These are phyloP conservation scores for Wiebesia pumilae DNA, from an alignment of 1,140 invertebrate genomes.

Conservation along the genomic window DNA sequence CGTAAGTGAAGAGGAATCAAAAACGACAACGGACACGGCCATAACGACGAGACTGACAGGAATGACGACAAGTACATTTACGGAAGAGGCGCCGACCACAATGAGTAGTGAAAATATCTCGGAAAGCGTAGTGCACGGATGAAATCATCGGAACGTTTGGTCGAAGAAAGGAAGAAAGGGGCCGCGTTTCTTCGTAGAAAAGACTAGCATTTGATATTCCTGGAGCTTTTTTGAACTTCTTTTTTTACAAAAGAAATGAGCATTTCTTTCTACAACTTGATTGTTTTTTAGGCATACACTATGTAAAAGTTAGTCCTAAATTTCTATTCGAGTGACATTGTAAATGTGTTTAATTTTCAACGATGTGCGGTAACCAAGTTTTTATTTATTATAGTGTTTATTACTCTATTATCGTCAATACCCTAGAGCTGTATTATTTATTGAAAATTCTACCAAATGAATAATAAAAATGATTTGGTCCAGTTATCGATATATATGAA, in stretches of 20 bases:
- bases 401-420: too few species aligned
- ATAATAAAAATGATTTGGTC: too few species aligned
- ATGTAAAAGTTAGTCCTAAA: not conserved
- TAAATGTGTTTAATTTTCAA: not conserved
- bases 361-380: not conserved
- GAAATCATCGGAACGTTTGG: not conserved
- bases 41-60: conserved; percentile 7
- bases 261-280: not conserved
- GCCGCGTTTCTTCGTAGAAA: not conserved
- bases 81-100: conserved; percentile 6
- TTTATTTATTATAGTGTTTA: not conserved
- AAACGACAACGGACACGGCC: not conserved
- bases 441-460: too few species aligned
- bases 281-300: not conserved
- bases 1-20: not conserved
- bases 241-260: not conserved
- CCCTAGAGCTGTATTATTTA: too few species aligned
- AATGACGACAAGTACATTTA: not conserved
- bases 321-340: not conserved
- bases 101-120: not conserved
- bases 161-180: too few species aligned
- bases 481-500: too few species aligned
- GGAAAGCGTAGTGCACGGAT: not conserved
- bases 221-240: not conserved
- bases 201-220: not conserved